A percentile compares a stretch with the other conserved stretches of the same genome.
These are phyloP conservation scores for Solenopsis fugax DNA, from an alignment of 1,140 invertebrate species.

Conservation along the genomic window DNA sequence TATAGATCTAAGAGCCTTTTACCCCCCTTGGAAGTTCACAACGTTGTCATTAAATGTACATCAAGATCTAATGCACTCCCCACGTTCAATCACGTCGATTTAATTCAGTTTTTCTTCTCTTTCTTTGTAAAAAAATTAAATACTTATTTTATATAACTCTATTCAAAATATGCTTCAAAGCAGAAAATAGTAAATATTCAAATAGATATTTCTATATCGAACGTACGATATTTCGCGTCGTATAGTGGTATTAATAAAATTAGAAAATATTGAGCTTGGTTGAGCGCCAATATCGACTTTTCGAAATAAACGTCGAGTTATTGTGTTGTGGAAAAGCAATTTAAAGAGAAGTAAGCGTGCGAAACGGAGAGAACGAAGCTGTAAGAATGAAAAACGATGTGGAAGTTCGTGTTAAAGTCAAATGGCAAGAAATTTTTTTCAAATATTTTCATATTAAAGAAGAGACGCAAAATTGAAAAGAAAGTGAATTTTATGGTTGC, in stretches of 20 bases:
- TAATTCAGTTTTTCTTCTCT: conserved; percentile 1
- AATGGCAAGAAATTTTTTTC: conserved; percentile 59
- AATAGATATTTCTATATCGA: background rate
- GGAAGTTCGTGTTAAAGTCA: conserved; percentile 18
- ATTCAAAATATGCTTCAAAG: background rate
- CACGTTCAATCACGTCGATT: conserved; percentile 17
- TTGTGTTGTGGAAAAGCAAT: conserved; percentile 62
- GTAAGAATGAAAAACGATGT: conserved; percentile 60
- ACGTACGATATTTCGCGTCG: background rate
- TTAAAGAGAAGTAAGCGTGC: conserved; percentile 58
- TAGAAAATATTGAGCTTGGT: conserved; percentile 4
- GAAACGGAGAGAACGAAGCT: conserved; percentile 34
- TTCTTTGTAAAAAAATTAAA: background rate
- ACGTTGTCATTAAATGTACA: conserved; percentile 26
- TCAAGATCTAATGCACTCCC: conserved; percentile 14
- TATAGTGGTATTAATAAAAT: background rate
- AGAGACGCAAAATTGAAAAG: conserved; percentile 38
- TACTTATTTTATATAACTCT: background rate
- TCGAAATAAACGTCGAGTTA: conserved; percentile 24
- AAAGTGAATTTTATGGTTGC: background rate
- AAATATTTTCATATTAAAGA: conserved; percentile 40
- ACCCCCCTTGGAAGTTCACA: background rate
- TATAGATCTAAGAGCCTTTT: conserved; percentile 23
- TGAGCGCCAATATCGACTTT: conserved; percentile 9
- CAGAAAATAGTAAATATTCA: conserved; percentile 12